Base-by-base conservation (phyloP, 2,797 vertebrate genomes). In the Tympanoctomys barrerae region DNA sequence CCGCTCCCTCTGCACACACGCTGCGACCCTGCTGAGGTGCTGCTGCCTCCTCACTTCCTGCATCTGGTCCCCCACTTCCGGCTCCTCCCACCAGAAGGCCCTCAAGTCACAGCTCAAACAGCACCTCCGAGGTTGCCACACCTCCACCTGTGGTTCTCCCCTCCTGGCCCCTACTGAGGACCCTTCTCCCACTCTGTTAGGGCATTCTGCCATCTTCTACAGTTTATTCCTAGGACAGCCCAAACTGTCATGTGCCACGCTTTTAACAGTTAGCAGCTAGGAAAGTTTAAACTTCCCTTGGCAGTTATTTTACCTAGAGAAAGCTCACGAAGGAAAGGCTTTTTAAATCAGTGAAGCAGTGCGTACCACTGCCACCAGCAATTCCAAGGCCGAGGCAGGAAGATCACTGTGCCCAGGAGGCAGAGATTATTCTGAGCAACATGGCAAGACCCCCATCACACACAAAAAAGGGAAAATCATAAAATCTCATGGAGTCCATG, bases 1-100 rank as follows among this genome's bases (percentile, higher is more conserved):
- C 21, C 26, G 2, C n/a, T 85, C 52, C 62, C 62, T 59, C 7
- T 49, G 59, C 19, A 57, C 12, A 9, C 52, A 88, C 68, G 64
- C 31, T 26, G 49, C 0, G 31, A 4, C n/a, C 68, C 3, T 49
- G 39, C 31, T 0, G 0, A 36, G 16, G 52, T 8, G 78, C 18
- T 8, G 78, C 18, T 26, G 10, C 36, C 12, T 36, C 26, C 22
- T 8, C 7, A 52, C 12, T 10, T 75, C 42, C 64, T 75, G 18
- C 59, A 22, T 84, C 77, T 49, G 14, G 14, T 39, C 31, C 33
- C 52, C 22, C 36, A 7, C 18, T 28, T 80, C 57, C 0, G 31
- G 39, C 66, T 83, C 12, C 68, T 75, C 54, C 57, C 22, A 22
- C 22, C 13, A 22, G 88, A 85, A 89, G 33, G 49, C 54, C 24